Base-by-base conservation (phyloP, 92 coral and sea anemone genomes). In the Palythoa grandis region DNA sequence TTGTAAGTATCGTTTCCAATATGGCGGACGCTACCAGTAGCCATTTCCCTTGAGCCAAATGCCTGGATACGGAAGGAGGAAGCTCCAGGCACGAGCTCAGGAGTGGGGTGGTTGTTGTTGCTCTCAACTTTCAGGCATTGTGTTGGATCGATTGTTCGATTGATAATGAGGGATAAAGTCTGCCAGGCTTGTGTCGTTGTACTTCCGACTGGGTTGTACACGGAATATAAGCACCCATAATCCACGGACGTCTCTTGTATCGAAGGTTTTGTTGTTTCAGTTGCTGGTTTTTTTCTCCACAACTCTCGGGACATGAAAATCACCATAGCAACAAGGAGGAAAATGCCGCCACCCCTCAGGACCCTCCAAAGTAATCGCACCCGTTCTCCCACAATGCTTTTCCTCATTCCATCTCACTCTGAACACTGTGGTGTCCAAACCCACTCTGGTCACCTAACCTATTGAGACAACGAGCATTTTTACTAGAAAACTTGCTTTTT, bases 41-140 rank as follows among this genome's bases (percentile, higher is more conserved):
- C 95, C 98, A 94, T 94, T 79, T 94, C 98, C 39, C 90, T 91
- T 11, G 98, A 90, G 11, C 95, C 98, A 60, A 94, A 94, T 7
- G 98, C 98, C 67, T 94, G 98, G 2, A 94, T 43, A 16, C 98
- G 90, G 80, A 94, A 94, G 38, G 71, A 90, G 12, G 98, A 92
- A 29, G 58, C 79, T 0, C 94, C 98, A 1, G 69, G 70, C 7
- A 71, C 52, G 22, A 88, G 65, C 7, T 65, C 77, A 68, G 72
- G 79, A 3, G 75, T 69, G 11, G 24, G 2, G 5, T 53, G 12
- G 2, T 7, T 53, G 4, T 22, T 54, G 17, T 76, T n/a, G 71
- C 87, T 50, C 43, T 82, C 79, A 20, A 53, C 75, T 50, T 57
- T 70, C 86, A 91, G 40, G 80, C 82, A 72, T 56, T 86, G 65